Evolutionary conservation across 2,888 invertebrate genomes (phyloP), one percentile per base, ranked within the genome.

Genomic region (Phrixothrix hirtus): DNA sequence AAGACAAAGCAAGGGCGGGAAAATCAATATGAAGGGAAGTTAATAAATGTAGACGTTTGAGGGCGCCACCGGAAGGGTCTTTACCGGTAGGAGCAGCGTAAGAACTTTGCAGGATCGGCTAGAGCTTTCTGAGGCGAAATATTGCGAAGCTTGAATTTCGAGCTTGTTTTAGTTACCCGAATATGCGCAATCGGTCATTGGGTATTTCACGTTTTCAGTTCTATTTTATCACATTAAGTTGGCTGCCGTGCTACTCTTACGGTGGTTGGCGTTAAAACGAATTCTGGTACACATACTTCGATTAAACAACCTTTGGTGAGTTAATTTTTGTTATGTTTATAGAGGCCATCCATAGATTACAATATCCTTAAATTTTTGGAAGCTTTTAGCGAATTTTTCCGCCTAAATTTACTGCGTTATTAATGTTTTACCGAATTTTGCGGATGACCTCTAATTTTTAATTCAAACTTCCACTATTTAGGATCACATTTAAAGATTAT

Each of bases 191-290:
- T 66, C 54, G 57, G 54, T 58, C 59, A 63, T 62, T 67, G 64
- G 66, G 63, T 62, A 66, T 69, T 71, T 73, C 73, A 70, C 70
- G 73, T 74, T 75, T 71, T 73, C 73, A 70, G 73, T 70, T 64
- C 71, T 72, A 73, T 75, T 74, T 75, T 64, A 62, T 70, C 66
- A 63, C 75, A 75, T 72, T 75, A 76, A 75, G 76, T 76, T 75
- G 75, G 75, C 74, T 69, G 70, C 69, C 75, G 76, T 76, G 75
- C 69, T 71, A 65, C 73, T 73, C 67, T 67, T 65, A 75, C 73
- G 76, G 75, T 73, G 75, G 71, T 74, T 72, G 67, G 66, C 68
- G 70, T 68, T 67, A 64, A 68, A 70, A 67, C 58, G 60, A 57
- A 63, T 61, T 63, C 54, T 58, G 55, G 62, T 64, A 62, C 50